Evolutionary conservation across 2,888 invertebrate species (phyloP), one percentile per base, ranked within the genome.

Genomic region (Pegoplata infirma): DNA sequence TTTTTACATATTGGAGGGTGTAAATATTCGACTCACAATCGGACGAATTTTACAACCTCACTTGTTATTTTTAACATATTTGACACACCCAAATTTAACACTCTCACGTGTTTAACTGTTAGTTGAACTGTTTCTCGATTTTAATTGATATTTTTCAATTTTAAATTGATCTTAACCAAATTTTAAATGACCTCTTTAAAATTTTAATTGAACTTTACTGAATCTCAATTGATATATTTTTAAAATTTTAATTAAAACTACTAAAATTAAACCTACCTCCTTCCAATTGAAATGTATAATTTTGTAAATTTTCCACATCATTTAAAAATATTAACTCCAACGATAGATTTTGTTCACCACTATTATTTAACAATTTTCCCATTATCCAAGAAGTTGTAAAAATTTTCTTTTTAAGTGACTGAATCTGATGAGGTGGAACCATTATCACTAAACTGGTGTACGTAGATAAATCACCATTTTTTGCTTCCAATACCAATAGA

Each of bases 401-500:
- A 8, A 83, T 19, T 1, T 69, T 73, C 0, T 40, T 63, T 3
- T 7, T 16, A 12, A 6, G 3, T 0, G n/a, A 5, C 3, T 14
- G 7, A 14, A n/a, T 8, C 6, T 19, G 16, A 4, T 16, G 32
- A 2, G 76, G n/a, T n/a, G n/a, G 56, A 1, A 17, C 32, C 51
- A 79, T 59, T 36, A 83, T 71, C 5, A 81, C 51, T 17, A 82
- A 19, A 12, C 53, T 81, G n/a, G 81, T 36, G 28, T 36, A 72
- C 0, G 80, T 68, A 21, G 68, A 58, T 1, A 16, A 7, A 1
- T 51, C 46, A 5, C 55, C 51, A 36, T 64, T 53, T 17, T 46
- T 67, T 3, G 82, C 83, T 16, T 76, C 12, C 23, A 81, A 19
- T 0, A 81, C 16, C 17, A 80, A 19, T 17, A 82, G 36, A 47